phyloP scores from a whole-genome alignment of 1,140 invertebrate genomes.

The Lysiphlebus fabarum region DNA sequence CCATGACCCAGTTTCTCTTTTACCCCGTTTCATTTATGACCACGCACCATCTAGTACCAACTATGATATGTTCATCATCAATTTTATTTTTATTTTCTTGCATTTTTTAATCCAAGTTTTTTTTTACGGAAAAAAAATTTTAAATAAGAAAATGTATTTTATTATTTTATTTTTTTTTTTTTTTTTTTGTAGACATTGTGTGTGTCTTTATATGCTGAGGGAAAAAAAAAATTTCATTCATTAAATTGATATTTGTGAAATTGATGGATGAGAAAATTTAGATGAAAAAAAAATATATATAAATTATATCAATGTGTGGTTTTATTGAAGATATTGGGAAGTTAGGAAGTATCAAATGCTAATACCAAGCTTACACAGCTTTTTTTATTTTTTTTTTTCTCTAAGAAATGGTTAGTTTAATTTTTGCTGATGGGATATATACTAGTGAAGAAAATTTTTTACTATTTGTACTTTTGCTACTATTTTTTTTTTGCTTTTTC shows the following conservation, averaged over 20 bases:
- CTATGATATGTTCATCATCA: neutral
- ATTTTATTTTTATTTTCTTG: conserved; percentile 1
- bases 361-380: conserved; percentile 24
- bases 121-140: no score
- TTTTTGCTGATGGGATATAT: no score
- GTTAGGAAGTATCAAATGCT: conserved; percentile 34
- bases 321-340: conserved; percentile 31
- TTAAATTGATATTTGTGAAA: conserved; percentile 51
- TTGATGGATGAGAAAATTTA: conserved; percentile 36
- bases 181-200: neutral
- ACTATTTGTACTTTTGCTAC: no score
- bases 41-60: neutral
- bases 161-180: conserved; percentile 7
- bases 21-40: conserved; percentile 17
- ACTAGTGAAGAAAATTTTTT: no score
- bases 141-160: no score
- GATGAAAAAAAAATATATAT: conserved; percentile 8
- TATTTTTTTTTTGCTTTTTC: no score
- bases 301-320: conserved; percentile 18
- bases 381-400: conserved; percentile 18
- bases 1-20: conserved; percentile 24
- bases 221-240: no score
- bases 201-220: no score
- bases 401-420: neutral
- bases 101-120: conserved; percentile 7